A percentile compares a stretch with the other conserved stretches of the same genome.
phyloP scores from a whole-genome alignment of 2,113 vertebrate species.

The Reinhardtius hippoglossoides region DNA sequence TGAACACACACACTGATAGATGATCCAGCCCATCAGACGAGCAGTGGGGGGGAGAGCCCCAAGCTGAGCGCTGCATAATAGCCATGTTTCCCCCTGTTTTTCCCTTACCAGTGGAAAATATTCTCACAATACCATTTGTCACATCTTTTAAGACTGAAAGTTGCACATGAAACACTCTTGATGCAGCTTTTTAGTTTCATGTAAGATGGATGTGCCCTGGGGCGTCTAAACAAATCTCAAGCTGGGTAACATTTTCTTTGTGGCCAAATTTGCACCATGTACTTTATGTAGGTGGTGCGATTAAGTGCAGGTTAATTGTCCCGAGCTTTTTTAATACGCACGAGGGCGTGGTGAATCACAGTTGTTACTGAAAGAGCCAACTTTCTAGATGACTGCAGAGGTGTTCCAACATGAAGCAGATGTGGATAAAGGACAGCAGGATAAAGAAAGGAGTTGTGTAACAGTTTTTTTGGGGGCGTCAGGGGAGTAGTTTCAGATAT shows the following conservation, averaged over 20 bases:
- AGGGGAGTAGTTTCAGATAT: constrained; percentile 50
- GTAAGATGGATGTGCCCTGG: neutral
- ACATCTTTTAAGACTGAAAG: neutral
- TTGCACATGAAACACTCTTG: constrained; percentile 1
- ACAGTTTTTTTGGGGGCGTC: constrained; percentile 43
- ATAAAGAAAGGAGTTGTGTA: constrained; percentile 65
- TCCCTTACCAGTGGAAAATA: constrained; percentile 38
- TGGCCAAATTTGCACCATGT: neutral
- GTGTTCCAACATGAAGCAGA: constrained; percentile 57
- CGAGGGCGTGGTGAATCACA: constrained; percentile 49
- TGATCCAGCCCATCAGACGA: constrained; percentile 33
- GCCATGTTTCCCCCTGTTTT: constrained; percentile 11
- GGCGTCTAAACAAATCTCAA: neutral
- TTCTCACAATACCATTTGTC: constrained; percentile 13
- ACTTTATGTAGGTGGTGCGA: constrained; percentile 27
- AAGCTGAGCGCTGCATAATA: constrained; percentile 7
- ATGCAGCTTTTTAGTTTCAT: neutral
- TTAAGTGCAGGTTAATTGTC: constrained; percentile 49
- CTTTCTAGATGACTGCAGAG: constrained; percentile 54
- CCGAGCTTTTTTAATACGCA: constrained; percentile 50
- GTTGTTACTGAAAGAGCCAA: constrained; percentile 20
- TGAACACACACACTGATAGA: constrained; percentile 61
- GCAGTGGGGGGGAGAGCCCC: constrained; percentile 23
- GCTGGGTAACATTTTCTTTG: neutral
- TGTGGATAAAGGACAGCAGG: constrained; percentile 59